phyloP scores from a whole-genome alignment of 1,140 invertebrate species.

The Drosophila miranda region DNA sequence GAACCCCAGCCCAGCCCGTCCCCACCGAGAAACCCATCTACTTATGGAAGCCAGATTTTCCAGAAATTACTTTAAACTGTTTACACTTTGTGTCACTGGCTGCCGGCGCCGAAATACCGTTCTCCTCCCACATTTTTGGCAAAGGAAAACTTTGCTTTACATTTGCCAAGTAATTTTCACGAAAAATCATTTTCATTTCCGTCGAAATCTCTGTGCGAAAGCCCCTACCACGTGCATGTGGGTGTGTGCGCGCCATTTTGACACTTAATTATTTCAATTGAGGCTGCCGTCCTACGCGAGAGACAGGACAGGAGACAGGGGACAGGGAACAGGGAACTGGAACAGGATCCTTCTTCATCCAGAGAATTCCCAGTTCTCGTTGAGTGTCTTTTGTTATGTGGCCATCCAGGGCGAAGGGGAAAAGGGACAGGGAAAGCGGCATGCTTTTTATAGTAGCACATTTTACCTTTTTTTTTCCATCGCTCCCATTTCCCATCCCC shows the following conservation, averaged over 20 bases:
- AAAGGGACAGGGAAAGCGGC: background rate
- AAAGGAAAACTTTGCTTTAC: slow-evolving; percentile 25
- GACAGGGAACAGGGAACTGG: too few species aligned
- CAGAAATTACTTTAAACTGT: slow-evolving; percentile 65
- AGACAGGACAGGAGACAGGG: background rate
- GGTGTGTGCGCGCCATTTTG: slow-evolving; percentile 50
- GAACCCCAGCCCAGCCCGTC: slow-evolving; percentile 6
- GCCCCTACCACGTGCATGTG: background rate
- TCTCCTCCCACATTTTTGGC: slow-evolving; percentile 4
- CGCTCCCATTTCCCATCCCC: background rate
- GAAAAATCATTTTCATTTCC: slow-evolving; percentile 64
- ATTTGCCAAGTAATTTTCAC: slow-evolving; percentile 63
- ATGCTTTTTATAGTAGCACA: slow-evolving; percentile 28
- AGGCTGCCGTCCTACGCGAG: slow-evolving; percentile 33
- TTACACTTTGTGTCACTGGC: slow-evolving; percentile 55
- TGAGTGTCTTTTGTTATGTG: slow-evolving; percentile 51
- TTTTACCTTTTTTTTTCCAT: slow-evolving; percentile 33
- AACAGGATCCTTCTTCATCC: background rate
- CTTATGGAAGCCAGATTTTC: slow-evolving; percentile 10
- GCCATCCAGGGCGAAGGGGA: background rate
- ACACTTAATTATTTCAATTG: slow-evolving; percentile 77
- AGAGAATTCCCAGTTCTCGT: slow-evolving; percentile 16
- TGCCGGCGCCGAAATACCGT: background rate
- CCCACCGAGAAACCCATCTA: background rate
- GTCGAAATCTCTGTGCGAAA: slow-evolving; percentile 1